Evolutionary conservation across 1,140 invertebrate species (phyloP), one percentile per base, ranked within the genome.

Genomic region (Gonatopus flavifemur): DNA sequence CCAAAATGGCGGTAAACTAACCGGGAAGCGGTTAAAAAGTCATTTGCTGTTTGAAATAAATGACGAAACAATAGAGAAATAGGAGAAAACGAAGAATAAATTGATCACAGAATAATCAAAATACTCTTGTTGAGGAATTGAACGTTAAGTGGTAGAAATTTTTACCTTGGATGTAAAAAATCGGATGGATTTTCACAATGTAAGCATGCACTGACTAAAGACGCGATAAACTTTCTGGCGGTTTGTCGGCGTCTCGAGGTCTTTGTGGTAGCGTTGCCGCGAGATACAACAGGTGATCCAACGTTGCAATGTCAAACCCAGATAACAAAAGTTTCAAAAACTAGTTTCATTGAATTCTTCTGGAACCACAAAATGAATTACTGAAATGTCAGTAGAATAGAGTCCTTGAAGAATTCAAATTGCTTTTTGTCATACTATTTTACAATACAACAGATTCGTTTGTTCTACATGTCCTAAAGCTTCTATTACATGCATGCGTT

Each of bases 251-350:
- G 57, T 50, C 35, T 51, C 25, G 21, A 41, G 51, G 35, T 9
- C 36, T n/a, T n/a, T n/a, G n/a, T n/a, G n/a, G n/a, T n/a, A n/a
- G 42, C 30, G 46, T 66, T 66, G 55, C 59, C 64, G 64, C 64
- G 59, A 57, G 64, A 66, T 64, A 48, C 43, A 20, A 2, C 41
- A 59, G 12, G 21, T 0, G 20, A 3, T 3, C 28, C 41, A 59
- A 59, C 25, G 10, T 5, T n/a, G n/a, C n/a, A n/a, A n/a, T n/a
- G n/a, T n/a, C n/a, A n/a, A n/a, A n/a, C n/a, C n/a, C n/a, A n/a
- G n/a, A n/a, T n/a, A n/a, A n/a, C n/a, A n/a, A n/a, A n/a, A n/a
- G n/a, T n/a, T n/a, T n/a, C n/a, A n/a, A n/a, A n/a, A n/a, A n/a
- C n/a, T n/a, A n/a, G n/a, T n/a, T n/a, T n/a, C n/a, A n/a, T n/a